Base-by-base conservation (phyloP, 2,888 invertebrate species). In the Caenorhabditis uteleia region DNA sequence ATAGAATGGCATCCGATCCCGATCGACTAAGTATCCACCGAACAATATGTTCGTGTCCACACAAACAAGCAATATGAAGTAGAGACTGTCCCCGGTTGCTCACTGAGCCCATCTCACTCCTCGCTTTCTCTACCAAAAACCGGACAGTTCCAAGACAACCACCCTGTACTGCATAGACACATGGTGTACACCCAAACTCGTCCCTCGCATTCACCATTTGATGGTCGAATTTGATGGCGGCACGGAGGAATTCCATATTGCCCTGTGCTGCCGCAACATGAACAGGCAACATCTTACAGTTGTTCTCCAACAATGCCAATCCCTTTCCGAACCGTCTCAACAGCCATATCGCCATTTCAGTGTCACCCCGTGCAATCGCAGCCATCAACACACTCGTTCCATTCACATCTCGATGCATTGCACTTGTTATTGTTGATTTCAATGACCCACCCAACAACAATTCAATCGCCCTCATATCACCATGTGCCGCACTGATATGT, bases 191-290 rank as follows among this genome's bases (percentile, higher is more conserved):
- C 8, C 77, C 80, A 48, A 77, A 81, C 38, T 74, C 72, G 43
- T 80, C 80, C 18, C 72, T 39, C 8, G 56, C 59, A 42, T 77
- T 71, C 20, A 74, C 74, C 78, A 80, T 78, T 8, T 66, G 54
- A 25, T 66, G 58, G 49, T 80, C 80, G 56, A 75, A 77, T 51
- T 80, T 80, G n/a, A 72, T 66, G 3, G 70, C 75, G 2, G 77
- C 67, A 25, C 75, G 70, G 23, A 80, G 51, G 40, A 81, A 77
- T 43, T 81, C 80, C 20, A 78, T 56, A 49, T 81, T 81, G 29
- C 77, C 80, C 57, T 79, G 80, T 7, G 78, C 77, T 8, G 80
- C 75, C 18, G 81, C 81, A 6, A 79, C 72, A 43, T 81, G 81
- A 10, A 81, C 38, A 3, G 81, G 80, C n/a, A 79, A 55, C 74